These are phyloP conservation scores for Oryzias celebensis DNA, from an alignment of 2,113 vertebrate species.

Conservation along the genomic window DNA sequence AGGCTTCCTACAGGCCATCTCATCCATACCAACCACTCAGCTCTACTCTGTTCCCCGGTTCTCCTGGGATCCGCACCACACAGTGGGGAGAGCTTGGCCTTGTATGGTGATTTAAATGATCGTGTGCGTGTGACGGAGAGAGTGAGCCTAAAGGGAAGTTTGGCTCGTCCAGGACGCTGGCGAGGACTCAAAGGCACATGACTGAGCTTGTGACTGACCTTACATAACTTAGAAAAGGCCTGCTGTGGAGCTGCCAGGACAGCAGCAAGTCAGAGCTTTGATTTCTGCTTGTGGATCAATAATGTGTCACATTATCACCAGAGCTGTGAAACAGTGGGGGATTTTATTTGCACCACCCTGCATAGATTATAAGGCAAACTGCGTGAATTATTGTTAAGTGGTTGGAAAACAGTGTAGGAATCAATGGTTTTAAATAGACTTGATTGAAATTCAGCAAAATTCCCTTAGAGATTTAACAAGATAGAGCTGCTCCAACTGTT, in stretches of 20 bases:
- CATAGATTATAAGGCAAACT: background rate
- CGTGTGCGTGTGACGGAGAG: conserved; percentile 1
- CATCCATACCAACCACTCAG: too few relatives aligned
- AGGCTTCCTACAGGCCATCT: too few relatives aligned
- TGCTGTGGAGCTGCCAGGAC: conserved; percentile 23
- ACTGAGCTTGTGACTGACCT: conserved; percentile 51
- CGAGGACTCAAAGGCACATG: conserved; percentile 45
- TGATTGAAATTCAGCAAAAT: too few relatives aligned
- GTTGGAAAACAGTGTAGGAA: background rate
- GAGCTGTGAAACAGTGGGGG: background rate
- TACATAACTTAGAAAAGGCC: conserved; percentile 38
- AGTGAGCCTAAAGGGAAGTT: conserved; percentile 40
- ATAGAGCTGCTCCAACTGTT: too few relatives aligned
- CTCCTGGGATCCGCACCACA: conserved; percentile 12
- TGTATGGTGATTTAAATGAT: conserved; percentile 47
- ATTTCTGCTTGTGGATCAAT: conserved; percentile 45
- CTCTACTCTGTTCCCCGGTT: background rate
- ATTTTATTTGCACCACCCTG: conserved; percentile 4
- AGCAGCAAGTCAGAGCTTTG: conserved; percentile 34
- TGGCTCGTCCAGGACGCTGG: conserved; percentile 41
- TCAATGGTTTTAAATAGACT: too few relatives aligned
- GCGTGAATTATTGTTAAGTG: background rate
- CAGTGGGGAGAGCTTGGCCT: conserved; percentile 44
- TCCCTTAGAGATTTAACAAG: too few relatives aligned
- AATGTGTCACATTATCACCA: conserved; percentile 21